Evolutionary conservation across 2,797 vertebrate species (phyloP), one percentile per base, ranked within the genome.

Genomic region (Gallinago nigripennis): DNA sequence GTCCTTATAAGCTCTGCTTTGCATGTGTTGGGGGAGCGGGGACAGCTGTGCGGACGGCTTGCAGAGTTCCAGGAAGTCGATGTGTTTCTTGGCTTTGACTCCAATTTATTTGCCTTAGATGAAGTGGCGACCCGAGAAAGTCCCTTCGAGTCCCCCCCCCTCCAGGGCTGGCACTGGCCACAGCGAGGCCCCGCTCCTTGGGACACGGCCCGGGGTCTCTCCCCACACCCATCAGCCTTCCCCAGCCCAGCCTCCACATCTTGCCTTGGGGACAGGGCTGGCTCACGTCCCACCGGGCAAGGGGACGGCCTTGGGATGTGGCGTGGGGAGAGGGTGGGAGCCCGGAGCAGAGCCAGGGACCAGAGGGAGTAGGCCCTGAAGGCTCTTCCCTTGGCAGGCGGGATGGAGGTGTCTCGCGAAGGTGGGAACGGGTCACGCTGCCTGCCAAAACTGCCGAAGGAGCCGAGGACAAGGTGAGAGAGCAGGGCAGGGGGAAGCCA

Each of bases 21-120:
- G 68, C 90, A 81, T 91, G 91, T 94, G 94, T 95, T 94, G 92
- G 1, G 93, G 96, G 94, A 96, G 93, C 78, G 18, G 94, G 96
- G 96, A 97, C 95, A 97, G 95, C 96, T 98, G 96, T 80, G 92
- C 14, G 54, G 95, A 92, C 11, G 35, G 92, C 91, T 95, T 8
- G 0, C 93, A 41, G 79, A 96, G 96, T 97, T 98, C 97, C 96
- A 97, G 97, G 95, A 97, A 97, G 96, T 82, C 90, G n/a, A 96
- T 97, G 95, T 97, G 92, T 98, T 97, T 97, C 95, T 97, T 97
- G 96, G 98, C 97, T 93, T 90, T 35, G 80, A 80, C 71, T 90
- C 83, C 86, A 57, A 92, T 96, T 97, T 97, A 83, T 89, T 96
- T 95, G 97, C 96, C 96, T 96, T 86, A 96, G 94, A 96, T 56